Evolutionary conservation across 1,140 invertebrate species (phyloP).

Genomic region (Solenopsis invicta): DNA sequence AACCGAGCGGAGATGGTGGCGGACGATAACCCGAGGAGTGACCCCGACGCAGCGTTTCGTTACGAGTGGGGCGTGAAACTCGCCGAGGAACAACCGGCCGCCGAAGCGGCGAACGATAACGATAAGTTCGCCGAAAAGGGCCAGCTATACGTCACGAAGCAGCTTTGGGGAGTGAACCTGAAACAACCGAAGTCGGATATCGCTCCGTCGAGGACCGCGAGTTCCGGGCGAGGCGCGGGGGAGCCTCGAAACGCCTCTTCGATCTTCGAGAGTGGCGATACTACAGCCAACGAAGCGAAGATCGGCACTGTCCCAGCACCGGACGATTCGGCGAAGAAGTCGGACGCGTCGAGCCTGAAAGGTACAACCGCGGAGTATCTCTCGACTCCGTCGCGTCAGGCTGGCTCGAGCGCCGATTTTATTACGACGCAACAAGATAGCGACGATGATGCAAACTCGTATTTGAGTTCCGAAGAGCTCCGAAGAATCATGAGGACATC

Average conservation of each 20-base stretch:
- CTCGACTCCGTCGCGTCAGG: background rate
- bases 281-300: background rate
- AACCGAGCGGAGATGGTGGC: slow-evolving; percentile 27
- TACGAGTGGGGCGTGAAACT: slow-evolving; percentile 77
- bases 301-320: background rate
- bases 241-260: slow-evolving; percentile 7
- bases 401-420: background rate
- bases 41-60: slow-evolving; percentile 60
- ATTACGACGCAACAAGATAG: background rate
- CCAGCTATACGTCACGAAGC: slow-evolving; percentile 38
- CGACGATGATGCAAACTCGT: background rate
- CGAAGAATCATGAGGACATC: background rate
- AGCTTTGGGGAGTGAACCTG: slow-evolving; percentile 69
- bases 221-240: background rate
- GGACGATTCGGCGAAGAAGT: background rate
- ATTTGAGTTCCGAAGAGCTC: background rate
- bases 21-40: slow-evolving; percentile 43
- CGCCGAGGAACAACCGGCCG: slow-evolving; percentile 55
- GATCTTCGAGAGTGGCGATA: background rate
- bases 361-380: background rate
- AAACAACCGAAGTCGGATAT: slow-evolving; percentile 13
- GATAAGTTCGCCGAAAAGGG: slow-evolving; percentile 58
- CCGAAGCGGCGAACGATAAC: slow-evolving; percentile 40
- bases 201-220: background rate
- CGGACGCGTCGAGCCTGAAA: background rate